Percentiles rank a stretch among this genome's conserved stretches.
phyloP scores from a whole-genome alignment of 1,140 invertebrate species.

The Tigriopus japonicus region DNA sequence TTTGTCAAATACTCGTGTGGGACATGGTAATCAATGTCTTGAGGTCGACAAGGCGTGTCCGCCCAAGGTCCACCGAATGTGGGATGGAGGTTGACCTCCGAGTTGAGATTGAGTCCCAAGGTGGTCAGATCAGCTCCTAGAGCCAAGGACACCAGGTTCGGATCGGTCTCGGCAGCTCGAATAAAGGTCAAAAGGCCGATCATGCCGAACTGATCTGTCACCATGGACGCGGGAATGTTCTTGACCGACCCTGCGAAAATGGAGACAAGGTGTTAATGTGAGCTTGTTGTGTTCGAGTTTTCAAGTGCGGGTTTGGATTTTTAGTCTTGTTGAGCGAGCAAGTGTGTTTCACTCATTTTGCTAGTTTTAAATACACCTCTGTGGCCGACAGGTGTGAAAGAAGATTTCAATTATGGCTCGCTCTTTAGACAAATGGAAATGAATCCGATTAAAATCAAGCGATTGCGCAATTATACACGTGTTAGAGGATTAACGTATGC shows the following conservation, averaged over 20 bases:
- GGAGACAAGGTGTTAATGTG: too few relatives aligned
- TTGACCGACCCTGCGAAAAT: slow-evolving; percentile 72
- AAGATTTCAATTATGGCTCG: too few relatives aligned
- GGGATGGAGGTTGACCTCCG: slow-evolving; percentile 43
- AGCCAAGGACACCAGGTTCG: slow-evolving; percentile 79
- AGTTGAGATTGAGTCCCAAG: slow-evolving; percentile 71
- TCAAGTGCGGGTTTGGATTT: too few relatives aligned
- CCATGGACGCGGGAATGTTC: slow-evolving; percentile 94
- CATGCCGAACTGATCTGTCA: slow-evolving; percentile 98
- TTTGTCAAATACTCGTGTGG: slow-evolving; percentile 98
- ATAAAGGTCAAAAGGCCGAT: slow-evolving; percentile 94
- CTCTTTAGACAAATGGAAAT: too few relatives aligned
- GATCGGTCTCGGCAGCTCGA: slow-evolving; percentile 85
- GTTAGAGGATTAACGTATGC: too few relatives aligned
- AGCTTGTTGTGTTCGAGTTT: too few relatives aligned
- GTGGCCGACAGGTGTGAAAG: too few relatives aligned
- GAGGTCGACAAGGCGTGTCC: slow-evolving; percentile 85
- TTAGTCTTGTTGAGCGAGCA: background rate
- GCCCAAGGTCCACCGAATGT: slow-evolving; percentile 97
- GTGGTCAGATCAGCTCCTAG: slow-evolving; percentile 92
- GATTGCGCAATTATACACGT: too few relatives aligned
- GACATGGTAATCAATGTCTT: slow-evolving; percentile 97
- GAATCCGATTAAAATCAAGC: too few relatives aligned
- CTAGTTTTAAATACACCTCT: too few relatives aligned
- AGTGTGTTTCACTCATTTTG: too few relatives aligned